Conservation (phyloP, 1,140 invertebrate genomes). For the Hyposmocoma kahamanoa region DNA sequence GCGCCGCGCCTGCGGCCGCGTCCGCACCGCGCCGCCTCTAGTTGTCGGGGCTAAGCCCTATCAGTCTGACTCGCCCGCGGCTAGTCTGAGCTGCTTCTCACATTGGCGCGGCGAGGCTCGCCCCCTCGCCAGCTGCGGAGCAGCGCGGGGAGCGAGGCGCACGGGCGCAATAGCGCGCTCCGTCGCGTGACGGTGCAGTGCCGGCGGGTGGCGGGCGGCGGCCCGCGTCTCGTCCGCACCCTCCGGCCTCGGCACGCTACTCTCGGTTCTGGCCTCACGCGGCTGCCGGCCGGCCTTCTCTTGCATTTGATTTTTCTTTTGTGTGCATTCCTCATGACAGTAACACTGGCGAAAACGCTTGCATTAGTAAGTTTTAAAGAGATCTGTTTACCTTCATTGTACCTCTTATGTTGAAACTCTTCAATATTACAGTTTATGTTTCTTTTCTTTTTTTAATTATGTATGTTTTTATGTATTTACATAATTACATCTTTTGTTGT, state of each 20-base stretch:
- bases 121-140: constrained; percentile 25
- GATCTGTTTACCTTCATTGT: not conserved
- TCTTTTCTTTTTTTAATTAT: not conserved
- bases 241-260: constrained; percentile 24
- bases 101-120: constrained; percentile 31
- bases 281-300: constrained; percentile 22
- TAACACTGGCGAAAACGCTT: constrained; percentile 33
- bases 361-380: constrained; percentile 53
- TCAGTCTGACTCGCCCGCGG: constrained; percentile 51
- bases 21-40: constrained; percentile 41
- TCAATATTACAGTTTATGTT: not conserved
- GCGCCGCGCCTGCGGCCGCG: constrained; percentile 20
- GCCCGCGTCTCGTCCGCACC: constrained; percentile 13
- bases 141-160: not conserved
- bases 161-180: not conserved
- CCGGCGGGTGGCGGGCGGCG: not conserved
- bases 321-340: constrained; percentile 34
- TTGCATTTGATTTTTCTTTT: constrained; percentile 41
- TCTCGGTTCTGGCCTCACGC: constrained; percentile 18
- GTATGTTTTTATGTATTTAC: not conserved
- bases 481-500: not conserved
- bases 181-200: not conserved
- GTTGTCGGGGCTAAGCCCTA: constrained; percentile 54
- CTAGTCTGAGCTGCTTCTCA: constrained; percentile 63
- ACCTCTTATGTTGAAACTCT: not conserved